phyloP scores from a whole-genome alignment of 2,113 vertebrate genomes.

The Tyrannus savana region DNA sequence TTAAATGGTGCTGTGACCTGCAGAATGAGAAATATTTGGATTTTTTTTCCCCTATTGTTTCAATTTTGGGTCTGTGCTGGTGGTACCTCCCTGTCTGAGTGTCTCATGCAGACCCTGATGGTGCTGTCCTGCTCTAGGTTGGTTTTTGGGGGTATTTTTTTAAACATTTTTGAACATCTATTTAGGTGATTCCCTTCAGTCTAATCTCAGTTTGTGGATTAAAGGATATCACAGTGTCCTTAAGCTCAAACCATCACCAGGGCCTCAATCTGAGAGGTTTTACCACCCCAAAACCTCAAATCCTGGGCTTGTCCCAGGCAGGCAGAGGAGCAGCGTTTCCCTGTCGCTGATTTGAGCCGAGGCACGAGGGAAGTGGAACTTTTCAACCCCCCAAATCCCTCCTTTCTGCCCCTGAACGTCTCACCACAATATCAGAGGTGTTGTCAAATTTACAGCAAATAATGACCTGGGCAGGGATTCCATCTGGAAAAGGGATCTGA shows the following conservation, averaged over 20 bases:
- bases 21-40: background rate
- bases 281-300: background rate
- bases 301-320: background rate
- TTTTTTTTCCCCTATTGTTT: background rate
- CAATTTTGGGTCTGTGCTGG: background rate
- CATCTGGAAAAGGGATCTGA: background rate
- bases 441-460: slow-evolving; percentile 46
- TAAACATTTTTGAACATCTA: background rate
- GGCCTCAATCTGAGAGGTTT: background rate
- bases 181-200: background rate
- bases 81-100: background rate
- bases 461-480: background rate
- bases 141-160: background rate
- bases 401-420: background rate
- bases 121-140: background rate
- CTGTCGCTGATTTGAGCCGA: background rate
- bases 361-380: background rate
- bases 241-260: background rate
- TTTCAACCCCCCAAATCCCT: background rate
- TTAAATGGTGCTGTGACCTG: background rate
- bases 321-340: background rate
- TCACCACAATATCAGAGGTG: background rate
- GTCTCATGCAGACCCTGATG: rapidly evolving
- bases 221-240: background rate
- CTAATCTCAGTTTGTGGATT: background rate